Conservation (phyloP, 2,888 invertebrate species). For the Papilio elwesi region DNA sequence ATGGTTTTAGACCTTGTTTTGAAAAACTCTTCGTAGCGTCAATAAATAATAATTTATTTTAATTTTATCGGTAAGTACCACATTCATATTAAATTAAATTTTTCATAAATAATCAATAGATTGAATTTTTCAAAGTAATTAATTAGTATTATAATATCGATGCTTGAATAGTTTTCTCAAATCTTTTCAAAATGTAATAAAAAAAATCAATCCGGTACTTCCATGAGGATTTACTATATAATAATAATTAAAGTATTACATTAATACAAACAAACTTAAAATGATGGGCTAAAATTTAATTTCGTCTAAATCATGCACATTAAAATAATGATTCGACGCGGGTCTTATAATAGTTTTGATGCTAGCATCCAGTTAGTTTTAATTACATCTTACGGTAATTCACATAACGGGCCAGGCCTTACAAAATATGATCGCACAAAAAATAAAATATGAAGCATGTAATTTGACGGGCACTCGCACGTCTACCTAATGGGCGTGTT, state of each 20-base stretch:
- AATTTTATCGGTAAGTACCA: background rate
- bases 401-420: constrained; percentile 43
- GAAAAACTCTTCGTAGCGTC: background rate
- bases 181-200: too few relatives aligned
- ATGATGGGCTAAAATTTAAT: background rate
- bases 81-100: background rate
- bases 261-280: background rate
- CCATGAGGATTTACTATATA: too few relatives aligned
- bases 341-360: constrained; percentile 19
- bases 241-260: background rate
- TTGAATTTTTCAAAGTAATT: too few relatives aligned
- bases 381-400: constrained; percentile 39
- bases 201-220: too few relatives aligned
- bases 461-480: constrained; percentile 48
- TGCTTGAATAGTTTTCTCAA: too few relatives aligned
- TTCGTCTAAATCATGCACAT: constrained; percentile 22
- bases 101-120: too few relatives aligned
- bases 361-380: constrained; percentile 34
- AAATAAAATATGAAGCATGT: constrained; percentile 48
- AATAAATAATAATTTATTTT: background rate
- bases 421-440: constrained; percentile 41
- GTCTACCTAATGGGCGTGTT: constrained; percentile 46
- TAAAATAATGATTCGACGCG: constrained; percentile 2
- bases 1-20: too few relatives aligned
- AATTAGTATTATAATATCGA: too few relatives aligned